A percentile compares a stretch with the other conserved stretches of the same genome.
phyloP scores from a whole-genome alignment of 2,113 vertebrate species.

The Ahaetulla prasina region DNA sequence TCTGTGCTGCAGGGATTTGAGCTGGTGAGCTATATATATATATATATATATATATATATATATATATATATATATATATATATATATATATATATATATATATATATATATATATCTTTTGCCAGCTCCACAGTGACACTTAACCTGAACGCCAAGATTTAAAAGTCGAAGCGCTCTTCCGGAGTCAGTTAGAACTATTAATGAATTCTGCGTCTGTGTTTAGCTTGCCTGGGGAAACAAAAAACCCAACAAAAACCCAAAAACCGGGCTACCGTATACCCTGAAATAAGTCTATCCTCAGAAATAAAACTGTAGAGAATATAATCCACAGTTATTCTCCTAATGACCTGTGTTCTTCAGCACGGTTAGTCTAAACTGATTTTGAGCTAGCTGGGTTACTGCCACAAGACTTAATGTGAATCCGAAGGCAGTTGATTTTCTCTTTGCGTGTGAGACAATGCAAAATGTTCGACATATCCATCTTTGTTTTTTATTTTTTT shows the following conservation, averaged over 20 bases:
- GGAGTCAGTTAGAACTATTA: not conserved
- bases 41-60: too few relatives aligned
- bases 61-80: too few relatives aligned
- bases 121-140: constrained; percentile 15
- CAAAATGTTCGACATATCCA: not conserved
- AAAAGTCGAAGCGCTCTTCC: not conserved
- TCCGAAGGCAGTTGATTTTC: not conserved
- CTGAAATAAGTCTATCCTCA: not conserved
- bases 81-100: too few relatives aligned
- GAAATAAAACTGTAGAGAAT: not conserved
- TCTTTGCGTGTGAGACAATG: not conserved
- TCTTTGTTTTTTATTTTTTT: not conserved
- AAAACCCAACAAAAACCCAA: not conserved
- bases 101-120: not conserved
- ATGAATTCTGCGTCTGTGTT: not conserved
- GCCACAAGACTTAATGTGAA: not conserved
- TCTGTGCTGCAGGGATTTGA: too few relatives aligned
- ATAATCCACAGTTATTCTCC: not conserved
- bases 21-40: too few relatives aligned
- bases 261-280: not conserved
- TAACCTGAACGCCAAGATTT: constrained; percentile 8
- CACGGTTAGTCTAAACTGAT: not conserved
- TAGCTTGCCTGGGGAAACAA: not conserved
- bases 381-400: not conserved
- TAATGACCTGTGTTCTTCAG: not conserved